A percentile compares a stretch with the other conserved stretches of the same genome.
phyloP scores from a whole-genome alignment of 2,888 invertebrate genomes.

The Phragmatobia fuliginosa region DNA sequence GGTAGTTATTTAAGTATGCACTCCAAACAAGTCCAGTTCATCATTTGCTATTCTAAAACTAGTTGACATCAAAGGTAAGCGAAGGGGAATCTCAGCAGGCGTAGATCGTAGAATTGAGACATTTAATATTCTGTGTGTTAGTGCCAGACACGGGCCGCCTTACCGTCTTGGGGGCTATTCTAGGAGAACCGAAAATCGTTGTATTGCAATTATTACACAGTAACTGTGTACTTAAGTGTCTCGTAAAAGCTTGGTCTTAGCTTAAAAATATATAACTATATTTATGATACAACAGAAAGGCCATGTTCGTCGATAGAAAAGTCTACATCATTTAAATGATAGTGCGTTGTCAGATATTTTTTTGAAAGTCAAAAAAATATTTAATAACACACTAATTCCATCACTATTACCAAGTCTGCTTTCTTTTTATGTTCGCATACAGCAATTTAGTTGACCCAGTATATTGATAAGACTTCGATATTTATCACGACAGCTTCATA shows the following conservation, averaged over 20 bases:
- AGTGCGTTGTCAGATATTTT: no score
- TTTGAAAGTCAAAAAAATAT: no score
- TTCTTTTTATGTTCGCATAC: neutral
- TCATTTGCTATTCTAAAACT: constrained; percentile 50
- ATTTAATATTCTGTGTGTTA: constrained; percentile 83
- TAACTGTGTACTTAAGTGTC: no score
- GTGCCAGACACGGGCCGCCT: constrained; percentile 27
- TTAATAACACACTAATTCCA: no score
- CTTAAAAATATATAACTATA: no score
- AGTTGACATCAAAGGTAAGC: constrained; percentile 43
- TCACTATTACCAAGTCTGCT: neutral
- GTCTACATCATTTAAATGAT: no score
- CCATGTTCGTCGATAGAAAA: no score
- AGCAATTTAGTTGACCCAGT: neutral
- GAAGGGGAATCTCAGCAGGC: constrained; percentile 39
- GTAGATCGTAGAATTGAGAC: constrained; percentile 76
- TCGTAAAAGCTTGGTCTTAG: no score
- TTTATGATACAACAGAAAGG: no score
- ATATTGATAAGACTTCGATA: neutral
- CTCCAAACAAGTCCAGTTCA: constrained; percentile 29
- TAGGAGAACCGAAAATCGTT: constrained; percentile 9
- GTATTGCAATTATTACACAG: neutral
- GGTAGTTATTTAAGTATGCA: constrained; percentile 26
- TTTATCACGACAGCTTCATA: neutral
- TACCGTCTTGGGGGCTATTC: constrained; percentile 47